These are phyloP conservation scores for Neogale vison DNA, from an alignment of 2,113 vertebrate species.

Conservation along the genomic window DNA sequence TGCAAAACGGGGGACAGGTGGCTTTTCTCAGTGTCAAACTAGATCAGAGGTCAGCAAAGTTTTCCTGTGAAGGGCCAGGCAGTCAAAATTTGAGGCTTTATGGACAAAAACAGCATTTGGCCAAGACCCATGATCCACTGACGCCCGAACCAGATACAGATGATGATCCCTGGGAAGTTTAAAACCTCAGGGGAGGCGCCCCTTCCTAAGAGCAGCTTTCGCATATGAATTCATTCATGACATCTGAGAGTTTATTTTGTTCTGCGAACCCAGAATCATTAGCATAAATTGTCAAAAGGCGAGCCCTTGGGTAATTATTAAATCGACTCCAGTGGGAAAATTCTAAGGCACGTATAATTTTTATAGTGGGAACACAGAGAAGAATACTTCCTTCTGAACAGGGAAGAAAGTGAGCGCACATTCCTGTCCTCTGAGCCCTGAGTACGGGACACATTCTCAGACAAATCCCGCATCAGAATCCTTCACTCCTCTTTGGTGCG, in stretches of 20 bases:
- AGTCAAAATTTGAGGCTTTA: neutral
- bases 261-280: neutral
- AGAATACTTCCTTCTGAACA: slow-evolving; percentile 44
- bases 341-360: neutral
- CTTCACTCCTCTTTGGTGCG: neutral
- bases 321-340: neutral
- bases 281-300: slow-evolving; percentile 13
- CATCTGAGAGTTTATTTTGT: neutral
- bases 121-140: neutral
- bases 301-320: neutral
- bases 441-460: slow-evolving; percentile 73
- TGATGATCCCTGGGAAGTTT: neutral
- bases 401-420: slow-evolving; percentile 34
- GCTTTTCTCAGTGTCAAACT: neutral
- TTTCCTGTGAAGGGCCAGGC: neutral
- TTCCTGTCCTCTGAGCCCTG: neutral
- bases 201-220: neutral
- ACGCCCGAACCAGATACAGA: neutral
- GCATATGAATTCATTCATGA: neutral
- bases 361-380: slow-evolving; percentile 42
- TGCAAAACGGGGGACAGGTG: neutral
- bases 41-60: neutral
- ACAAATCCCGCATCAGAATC: slow-evolving; percentile 56
- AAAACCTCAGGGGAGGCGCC: neutral
- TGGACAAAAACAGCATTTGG: neutral